These are phyloP conservation scores for Ophion obscuratus DNA, from an alignment of 2,888 invertebrate species.

Conservation along the genomic window DNA sequence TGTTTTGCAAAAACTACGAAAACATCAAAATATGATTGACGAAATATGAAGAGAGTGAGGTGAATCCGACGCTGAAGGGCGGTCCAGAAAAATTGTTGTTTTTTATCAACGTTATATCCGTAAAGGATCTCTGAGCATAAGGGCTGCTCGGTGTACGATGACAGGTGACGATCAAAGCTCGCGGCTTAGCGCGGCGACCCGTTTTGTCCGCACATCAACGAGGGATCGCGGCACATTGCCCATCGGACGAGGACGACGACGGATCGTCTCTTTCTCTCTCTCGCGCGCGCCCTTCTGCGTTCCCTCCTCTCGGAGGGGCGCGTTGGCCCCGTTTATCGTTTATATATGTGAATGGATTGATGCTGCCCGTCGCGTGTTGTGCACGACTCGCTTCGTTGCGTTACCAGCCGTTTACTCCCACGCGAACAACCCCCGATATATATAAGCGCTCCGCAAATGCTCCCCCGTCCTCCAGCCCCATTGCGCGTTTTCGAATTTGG, in stretches of 20 bases:
- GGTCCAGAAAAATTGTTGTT: not conserved
- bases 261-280: conserved; percentile 61
- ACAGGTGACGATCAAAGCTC: conserved; percentile 81
- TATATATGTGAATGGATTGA: conserved; percentile 81
- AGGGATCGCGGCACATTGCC: conserved; percentile 65
- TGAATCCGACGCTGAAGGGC: too few relatives aligned
- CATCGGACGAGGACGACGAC: conserved; percentile 58
- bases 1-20: too few relatives aligned
- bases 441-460: conserved; percentile 66
- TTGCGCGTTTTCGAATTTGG: conserved; percentile 80
- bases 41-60: too few relatives aligned
- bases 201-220: conserved; percentile 79
- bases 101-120: conserved; percentile 15
- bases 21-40: too few relatives aligned
- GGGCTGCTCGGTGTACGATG: conserved; percentile 67
- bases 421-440: conserved; percentile 75
- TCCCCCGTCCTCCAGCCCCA: conserved; percentile 55
- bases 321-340: conserved; percentile 78
- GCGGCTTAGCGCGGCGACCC: conserved; percentile 80
- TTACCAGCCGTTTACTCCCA: conserved; percentile 85
- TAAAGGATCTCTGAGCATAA: conserved; percentile 38
- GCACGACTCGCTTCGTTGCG: conserved; percentile 82
- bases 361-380: conserved; percentile 82
- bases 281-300: conserved; percentile 22
- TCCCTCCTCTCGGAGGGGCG: conserved; percentile 43